A percentile compares a stretch with the other conserved stretches of the same genome.
These are phyloP conservation scores for Choristoneura fumiferana DNA, from an alignment of 1,140 invertebrate species.

Conservation along the genomic window DNA sequence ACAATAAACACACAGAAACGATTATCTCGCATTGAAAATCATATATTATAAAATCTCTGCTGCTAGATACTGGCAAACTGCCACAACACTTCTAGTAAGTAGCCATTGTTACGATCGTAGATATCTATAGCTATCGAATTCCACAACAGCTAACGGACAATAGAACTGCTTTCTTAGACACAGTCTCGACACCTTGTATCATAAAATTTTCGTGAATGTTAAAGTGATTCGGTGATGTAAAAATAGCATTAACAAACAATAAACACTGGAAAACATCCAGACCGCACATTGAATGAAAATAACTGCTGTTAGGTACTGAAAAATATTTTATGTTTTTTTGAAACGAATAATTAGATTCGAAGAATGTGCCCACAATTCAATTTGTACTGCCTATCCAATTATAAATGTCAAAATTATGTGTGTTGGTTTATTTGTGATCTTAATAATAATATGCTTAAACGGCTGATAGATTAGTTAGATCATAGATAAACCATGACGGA, in stretches of 20 bases:
- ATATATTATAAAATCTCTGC: not conserved
- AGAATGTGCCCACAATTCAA: too few relatives aligned
- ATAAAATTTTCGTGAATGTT: not conserved
- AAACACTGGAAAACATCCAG: slow-evolving; percentile 4
- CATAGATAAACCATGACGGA: too few relatives aligned
- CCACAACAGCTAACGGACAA: not conserved
- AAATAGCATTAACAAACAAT: slow-evolving; percentile 17
- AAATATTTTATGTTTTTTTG: not conserved
- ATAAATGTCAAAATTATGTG: too few relatives aligned
- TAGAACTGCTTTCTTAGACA: slow-evolving; percentile 11
- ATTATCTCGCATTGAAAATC: not conserved
- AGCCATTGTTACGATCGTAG: slow-evolving; percentile 5
- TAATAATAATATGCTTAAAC: too few relatives aligned
- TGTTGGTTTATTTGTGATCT: too few relatives aligned
- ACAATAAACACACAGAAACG: too few relatives aligned
- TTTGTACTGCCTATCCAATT: too few relatives aligned
- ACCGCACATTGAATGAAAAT: not conserved
- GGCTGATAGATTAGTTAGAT: too few relatives aligned
- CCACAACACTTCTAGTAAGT: slow-evolving; percentile 16
- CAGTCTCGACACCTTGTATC: not conserved
- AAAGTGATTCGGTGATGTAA: slow-evolving; percentile 4
- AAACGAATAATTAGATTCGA: not conserved
- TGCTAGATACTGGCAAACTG: slow-evolving; percentile 1
- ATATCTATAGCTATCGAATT: slow-evolving; percentile 10
- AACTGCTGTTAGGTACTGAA: not conserved